phyloP scores from a whole-genome alignment of 2,113 vertebrate species.

The Catharus fuscescens region DNA sequence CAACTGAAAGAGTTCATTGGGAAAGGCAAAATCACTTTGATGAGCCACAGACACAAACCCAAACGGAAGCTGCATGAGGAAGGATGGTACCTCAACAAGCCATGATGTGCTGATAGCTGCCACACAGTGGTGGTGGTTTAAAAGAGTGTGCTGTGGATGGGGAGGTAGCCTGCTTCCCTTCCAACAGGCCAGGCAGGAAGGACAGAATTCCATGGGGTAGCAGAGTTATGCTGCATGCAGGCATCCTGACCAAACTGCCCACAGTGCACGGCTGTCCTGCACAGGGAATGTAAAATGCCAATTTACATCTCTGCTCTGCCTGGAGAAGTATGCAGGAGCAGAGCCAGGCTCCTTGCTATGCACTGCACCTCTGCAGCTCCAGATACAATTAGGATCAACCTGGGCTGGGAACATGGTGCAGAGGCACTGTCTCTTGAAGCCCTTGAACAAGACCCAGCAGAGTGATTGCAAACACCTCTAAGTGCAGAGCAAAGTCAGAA shows the following conservation, averaged over 20 bases:
- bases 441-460: neutral
- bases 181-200: neutral
- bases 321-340: neutral
- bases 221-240: accelerated
- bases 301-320: neutral
- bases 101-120: neutral
- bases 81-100: neutral
- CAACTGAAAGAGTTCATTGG: neutral
- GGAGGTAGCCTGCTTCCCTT: neutral
- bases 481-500: neutral
- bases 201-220: neutral
- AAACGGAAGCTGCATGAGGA: neutral
- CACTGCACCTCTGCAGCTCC: constrained; percentile 38
- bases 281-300: neutral
- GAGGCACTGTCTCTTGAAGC: neutral
- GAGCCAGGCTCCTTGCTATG: neutral
- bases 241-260: neutral
- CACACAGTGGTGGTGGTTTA: neutral
- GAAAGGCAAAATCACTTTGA: neutral
- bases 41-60: neutral
- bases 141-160: neutral
- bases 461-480: neutral
- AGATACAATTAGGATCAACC: constrained; percentile 26
- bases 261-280: neutral
- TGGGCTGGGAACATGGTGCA: neutral